Evolutionary conservation across 2,888 invertebrate genomes (phyloP), one percentile per base, ranked within the genome.

Genomic region (Chromoteleia sp.): DNA sequence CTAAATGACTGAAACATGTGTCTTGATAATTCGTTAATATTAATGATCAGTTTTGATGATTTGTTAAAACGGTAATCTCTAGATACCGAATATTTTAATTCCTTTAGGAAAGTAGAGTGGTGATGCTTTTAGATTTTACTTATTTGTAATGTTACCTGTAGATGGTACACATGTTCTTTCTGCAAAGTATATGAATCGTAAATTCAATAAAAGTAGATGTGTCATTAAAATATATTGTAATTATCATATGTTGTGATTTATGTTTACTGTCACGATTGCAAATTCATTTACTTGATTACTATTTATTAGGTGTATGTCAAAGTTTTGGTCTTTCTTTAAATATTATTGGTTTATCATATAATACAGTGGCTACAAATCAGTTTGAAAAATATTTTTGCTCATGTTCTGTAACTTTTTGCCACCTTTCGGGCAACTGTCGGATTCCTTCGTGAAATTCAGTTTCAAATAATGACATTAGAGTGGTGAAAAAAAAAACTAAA

Each of bases 121-220:
- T 10, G 1, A 1, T 5, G 12, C 33, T 7, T 2, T 33, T 30
- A 41, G 2, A 43, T 17, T 41, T 14, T 41, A 21, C 0, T 7
- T 50, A n/a, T 52, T 39, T 52, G n/a, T 54, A 52, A 54, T n/a
- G 10, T 68, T 68, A 25, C 36, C 25, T 25, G 58, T 70, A 70
- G 71, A 71, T 59, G 71, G 71, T 59, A 59, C 50, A 59, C 52
- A 59, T 71, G 71, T 71, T 71, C 71, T 71, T 71, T 70, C n/a
- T 10, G 70, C 58, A 70, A 58, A 58, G 70, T 70, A 70, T 70
- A 56, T 17, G 10, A 48, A 58, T 58, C 1, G 8, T 58, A 19
- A 36, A 58, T 45, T 33, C 7, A 43, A 45, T 45, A 30, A 56
- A 56, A 19, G 30, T 43, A 68, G 56, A 19, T 7, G 17, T 21